Base-by-base conservation (phyloP, 2,797 vertebrate genomes). In the Macroramphosus scolopax region DNA sequence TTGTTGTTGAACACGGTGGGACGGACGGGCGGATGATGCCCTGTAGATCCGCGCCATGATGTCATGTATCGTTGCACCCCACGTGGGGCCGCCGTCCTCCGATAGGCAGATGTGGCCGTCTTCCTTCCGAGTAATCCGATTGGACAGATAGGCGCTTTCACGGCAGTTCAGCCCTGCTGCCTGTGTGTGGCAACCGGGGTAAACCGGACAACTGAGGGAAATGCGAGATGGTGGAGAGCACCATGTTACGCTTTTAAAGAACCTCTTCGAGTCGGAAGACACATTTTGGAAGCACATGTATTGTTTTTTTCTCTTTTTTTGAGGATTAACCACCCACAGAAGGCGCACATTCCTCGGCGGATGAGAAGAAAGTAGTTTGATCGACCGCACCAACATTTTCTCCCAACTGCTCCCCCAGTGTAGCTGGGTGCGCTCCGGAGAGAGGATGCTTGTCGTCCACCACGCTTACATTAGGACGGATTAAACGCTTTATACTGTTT, bases 71-170 rank as follows among this genome's bases (percentile, higher is more conserved):
- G 55, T 16, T 70, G 74, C 62, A 44, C 87, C 92, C 92, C 92
- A 93, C 92, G 92, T 93, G 92, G 92, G 92, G 57, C 72, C 77
- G 51, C 68, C 78, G 81, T 64, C 72, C 72, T 81, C 78, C 62
- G 80, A 90, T 90, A 83, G 89, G 89, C 71, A 72, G 78, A 77
- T 65, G 80, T 55, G 65, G 63, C 57, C 57, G 52, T 78, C 43
- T 51, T 76, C 80, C 54, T 87, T 86, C 82, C 78, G 78, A 82
- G 88, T 79, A 74, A 84, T 89, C 87, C 84, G 88, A 90, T 90
- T 92, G 90, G 90, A 87, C 88, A 85, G 87, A 84, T 85, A 83
- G 89, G 80, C 85, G 85, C 89, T 90, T 89, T 89, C 89, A 88
- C 89, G 88, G 90, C 90, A 81, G 91, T 82, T 89, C 89, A 82